These are phyloP conservation scores for Momotus momota DNA, from an alignment of 2,797 vertebrate genomes.

Conservation along the genomic window DNA sequence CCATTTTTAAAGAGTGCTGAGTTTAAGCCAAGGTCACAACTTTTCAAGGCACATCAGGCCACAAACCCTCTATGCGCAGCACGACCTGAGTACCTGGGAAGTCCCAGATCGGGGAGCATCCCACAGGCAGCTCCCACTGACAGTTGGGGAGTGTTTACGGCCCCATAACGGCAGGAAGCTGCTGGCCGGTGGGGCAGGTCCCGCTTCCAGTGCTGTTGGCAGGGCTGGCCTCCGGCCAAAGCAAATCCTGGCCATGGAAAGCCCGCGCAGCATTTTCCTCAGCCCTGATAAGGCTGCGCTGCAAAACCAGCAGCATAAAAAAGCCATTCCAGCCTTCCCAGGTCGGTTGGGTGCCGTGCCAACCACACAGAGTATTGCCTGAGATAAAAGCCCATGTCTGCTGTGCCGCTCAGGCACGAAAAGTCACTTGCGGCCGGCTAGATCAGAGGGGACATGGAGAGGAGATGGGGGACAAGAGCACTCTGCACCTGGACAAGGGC, in stretches of 20 bases:
- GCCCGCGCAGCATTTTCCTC: not conserved
- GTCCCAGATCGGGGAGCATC: not conserved
- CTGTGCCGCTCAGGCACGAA: accelerated
- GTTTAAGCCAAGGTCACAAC: not conserved
- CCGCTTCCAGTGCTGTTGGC: not conserved
- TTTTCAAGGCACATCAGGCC: not conserved
- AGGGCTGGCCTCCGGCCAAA: not conserved
- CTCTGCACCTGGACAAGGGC: not conserved
- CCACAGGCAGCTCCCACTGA: accelerated
- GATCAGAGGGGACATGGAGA: not conserved
- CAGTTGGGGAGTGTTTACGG: not conserved
- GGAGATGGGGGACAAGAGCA: not conserved
- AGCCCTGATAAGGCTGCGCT: not conserved
- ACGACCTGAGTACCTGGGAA: accelerated
- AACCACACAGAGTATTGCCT: accelerated
- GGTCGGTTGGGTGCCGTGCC: not conserved
- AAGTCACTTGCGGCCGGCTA: not conserved
- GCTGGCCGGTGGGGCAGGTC: not conserved
- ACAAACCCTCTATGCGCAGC: accelerated
- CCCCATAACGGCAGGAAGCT: accelerated
- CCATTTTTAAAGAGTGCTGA: not conserved
- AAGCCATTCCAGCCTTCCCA: accelerated
- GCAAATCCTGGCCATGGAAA: not conserved
- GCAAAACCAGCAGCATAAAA: not conserved
- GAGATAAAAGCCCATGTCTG: not conserved